Conservation (phyloP, 2,797 vertebrate genomes). For the Zalophus californianus region DNA sequence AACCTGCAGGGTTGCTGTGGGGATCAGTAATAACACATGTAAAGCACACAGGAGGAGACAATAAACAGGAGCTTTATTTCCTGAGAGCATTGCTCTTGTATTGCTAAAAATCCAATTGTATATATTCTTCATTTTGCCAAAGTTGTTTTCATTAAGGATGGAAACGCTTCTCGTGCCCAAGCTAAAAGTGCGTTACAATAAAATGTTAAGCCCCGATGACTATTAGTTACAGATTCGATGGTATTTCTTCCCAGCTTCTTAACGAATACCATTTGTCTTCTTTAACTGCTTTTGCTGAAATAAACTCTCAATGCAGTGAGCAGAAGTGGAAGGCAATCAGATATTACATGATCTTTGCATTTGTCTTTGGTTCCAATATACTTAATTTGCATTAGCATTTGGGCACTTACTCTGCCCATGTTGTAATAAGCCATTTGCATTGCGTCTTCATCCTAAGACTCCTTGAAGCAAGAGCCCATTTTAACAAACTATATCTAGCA, state of each 20-base stretch:
- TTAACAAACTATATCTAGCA: background rate
- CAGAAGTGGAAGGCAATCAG: background rate
- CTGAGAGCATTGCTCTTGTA: constrained; percentile 1
- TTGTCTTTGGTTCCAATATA: constrained; percentile 26
- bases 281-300: constrained; percentile 42
- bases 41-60: background rate
- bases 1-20: background rate
- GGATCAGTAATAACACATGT: background rate
- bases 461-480: background rate
- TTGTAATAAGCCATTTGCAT: background rate
- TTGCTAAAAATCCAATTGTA: constrained; percentile 33
- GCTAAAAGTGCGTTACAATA: constrained; percentile 33
- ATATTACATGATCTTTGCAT: background rate
- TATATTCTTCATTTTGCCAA: constrained; percentile 20
- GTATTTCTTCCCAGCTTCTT: constrained; percentile 44
- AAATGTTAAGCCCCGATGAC: background rate
- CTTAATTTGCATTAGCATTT: constrained; percentile 26
- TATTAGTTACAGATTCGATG: constrained; percentile 43
- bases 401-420: background rate
- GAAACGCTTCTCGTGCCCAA: background rate
- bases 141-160: constrained; percentile 60
- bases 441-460: background rate
- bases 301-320: constrained; percentile 34
- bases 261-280: constrained; percentile 59
- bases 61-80: constrained; percentile 51